Evolutionary conservation across 1,140 invertebrate species (phyloP).

Genomic region (Cataglyphis hispanica): DNA sequence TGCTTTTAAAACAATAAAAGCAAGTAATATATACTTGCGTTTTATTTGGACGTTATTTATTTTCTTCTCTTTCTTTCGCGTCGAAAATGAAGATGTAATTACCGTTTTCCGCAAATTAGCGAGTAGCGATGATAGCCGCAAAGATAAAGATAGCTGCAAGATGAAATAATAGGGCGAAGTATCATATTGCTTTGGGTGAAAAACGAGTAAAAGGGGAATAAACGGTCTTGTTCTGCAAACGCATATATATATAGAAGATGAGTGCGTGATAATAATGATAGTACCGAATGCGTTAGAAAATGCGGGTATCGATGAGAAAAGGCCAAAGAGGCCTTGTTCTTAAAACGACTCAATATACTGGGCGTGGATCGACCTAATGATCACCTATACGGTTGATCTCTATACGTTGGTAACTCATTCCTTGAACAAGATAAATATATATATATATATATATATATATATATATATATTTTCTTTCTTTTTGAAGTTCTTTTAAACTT

Average conservation of each 20-base stretch:
- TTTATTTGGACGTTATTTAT: not conserved
- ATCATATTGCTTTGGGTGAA: conserved; percentile 40
- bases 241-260: not conserved
- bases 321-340: conserved; percentile 77
- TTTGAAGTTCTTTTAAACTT: not conserved
- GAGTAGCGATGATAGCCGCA: conserved; percentile 40
- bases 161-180: conserved; percentile 23
- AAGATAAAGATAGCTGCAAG: conserved; percentile 8
- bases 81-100: conserved; percentile 46
- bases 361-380: conserved; percentile 79
- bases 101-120: conserved; percentile 46
- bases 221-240: conserved; percentile 17
- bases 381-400: conserved; percentile 72
- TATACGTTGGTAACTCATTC: conserved; percentile 62
- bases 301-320: conserved; percentile 67
- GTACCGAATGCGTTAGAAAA: conserved; percentile 64
- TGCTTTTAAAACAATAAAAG: not conserved
- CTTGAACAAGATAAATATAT: conserved; percentile 10
- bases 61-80: not conserved
- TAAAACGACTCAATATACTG: conserved; percentile 80
- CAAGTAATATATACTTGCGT: not conserved
- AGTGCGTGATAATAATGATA: conserved; percentile 31
- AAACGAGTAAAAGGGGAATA: conserved; percentile 44
- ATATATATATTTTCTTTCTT: not conserved
- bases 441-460: not conserved